Evolutionary conservation across 2,888 invertebrate genomes (phyloP).

Genomic region (Hyles lineata): DNA sequence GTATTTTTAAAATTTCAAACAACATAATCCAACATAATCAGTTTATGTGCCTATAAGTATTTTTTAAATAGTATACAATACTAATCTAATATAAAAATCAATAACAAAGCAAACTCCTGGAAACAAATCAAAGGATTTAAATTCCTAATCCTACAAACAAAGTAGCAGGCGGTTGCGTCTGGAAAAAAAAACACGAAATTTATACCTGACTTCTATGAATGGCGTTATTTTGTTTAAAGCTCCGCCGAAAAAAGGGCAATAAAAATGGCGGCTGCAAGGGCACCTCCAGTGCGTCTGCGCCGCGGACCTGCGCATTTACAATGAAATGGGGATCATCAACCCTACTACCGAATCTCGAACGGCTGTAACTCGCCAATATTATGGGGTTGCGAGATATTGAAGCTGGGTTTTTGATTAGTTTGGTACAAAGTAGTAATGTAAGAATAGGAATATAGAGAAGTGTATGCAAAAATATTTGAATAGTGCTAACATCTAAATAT

Average conservation of each 20-base stretch:
- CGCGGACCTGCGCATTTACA: constrained; percentile 74
- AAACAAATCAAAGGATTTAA: constrained; percentile 11
- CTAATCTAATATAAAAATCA: constrained; percentile 5
- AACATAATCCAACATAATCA: too few species aligned
- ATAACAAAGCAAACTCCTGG: neutral
- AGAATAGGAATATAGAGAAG: too few species aligned
- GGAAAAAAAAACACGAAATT: constrained; percentile 57
- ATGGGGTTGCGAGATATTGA: too few species aligned
- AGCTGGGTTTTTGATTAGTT: too few species aligned
- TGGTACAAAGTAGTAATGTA: too few species aligned
- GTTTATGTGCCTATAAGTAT: too few species aligned
- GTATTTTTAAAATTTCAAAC: too few species aligned
- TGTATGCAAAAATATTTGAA: too few species aligned
- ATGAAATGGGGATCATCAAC: constrained; percentile 34
- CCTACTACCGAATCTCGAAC: constrained; percentile 41
- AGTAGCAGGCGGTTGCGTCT: constrained; percentile 33
- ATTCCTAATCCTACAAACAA: constrained; percentile 11
- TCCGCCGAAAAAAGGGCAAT: constrained; percentile 68
- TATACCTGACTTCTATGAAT: constrained; percentile 82
- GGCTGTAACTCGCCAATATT: neutral
- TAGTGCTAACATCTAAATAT: too few species aligned
- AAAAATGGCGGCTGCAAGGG: constrained; percentile 82
- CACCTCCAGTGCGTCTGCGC: constrained; percentile 76
- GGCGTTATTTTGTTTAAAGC: constrained; percentile 72
- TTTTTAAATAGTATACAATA: neutral